Conservation (phyloP, 2,888 invertebrate genomes). For the Brenthis hecate region DNA sequence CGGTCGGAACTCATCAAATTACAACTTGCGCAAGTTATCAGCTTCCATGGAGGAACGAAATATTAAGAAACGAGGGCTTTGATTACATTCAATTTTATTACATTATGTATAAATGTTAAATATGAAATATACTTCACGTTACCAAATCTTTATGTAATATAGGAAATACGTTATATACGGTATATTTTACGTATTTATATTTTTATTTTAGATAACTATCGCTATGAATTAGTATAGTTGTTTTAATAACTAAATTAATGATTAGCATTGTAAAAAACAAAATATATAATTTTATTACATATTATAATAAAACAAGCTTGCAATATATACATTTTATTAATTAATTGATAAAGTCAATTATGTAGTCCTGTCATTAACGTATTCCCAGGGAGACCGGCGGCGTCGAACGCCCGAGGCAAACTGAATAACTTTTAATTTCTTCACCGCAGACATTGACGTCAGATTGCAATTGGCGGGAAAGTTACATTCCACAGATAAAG, state of each 20-base stretch:
- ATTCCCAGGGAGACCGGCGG: conserved; percentile 55
- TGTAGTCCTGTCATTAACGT: conserved; percentile 43
- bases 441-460: conserved; percentile 73
- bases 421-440: conserved; percentile 79
- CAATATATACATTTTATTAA: conserved; percentile 13
- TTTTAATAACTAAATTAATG: no score
- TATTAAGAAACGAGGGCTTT: conserved; percentile 29
- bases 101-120: neutral
- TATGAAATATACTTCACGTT: neutral
- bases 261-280: no score
- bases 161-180: no score
- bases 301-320: neutral
- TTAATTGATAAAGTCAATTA: conserved; percentile 40
- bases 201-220: no score
- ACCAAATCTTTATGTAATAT: no score
- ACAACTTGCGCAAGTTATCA: conserved; percentile 62
- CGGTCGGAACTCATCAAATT: conserved; percentile 64
- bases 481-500: conserved; percentile 75
- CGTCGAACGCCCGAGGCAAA: conserved; percentile 67
- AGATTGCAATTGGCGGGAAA: conserved; percentile 75
- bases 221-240: no score
- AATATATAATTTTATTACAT: no score
- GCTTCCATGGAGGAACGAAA: conserved; percentile 39
- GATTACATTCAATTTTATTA: conserved; percentile 17
- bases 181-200: no score